phyloP scores from a whole-genome alignment of 2,113 vertebrate genomes.

The Pomatorhinus ruficollis region DNA sequence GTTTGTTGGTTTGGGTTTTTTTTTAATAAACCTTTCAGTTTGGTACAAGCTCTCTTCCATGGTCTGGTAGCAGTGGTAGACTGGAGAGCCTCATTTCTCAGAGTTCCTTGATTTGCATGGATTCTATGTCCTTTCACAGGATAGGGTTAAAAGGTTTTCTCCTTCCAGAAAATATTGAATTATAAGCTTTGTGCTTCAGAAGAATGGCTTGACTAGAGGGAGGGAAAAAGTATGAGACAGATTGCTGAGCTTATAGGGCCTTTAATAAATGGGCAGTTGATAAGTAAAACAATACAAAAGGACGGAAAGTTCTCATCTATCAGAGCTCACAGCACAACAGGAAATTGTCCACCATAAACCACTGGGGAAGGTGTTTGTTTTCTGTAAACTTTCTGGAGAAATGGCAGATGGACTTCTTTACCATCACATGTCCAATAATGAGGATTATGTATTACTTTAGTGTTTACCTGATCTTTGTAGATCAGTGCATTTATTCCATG shows the following conservation, averaged over 20 bases:
- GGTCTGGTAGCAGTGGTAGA: not conserved
- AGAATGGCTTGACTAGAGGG: constrained; percentile 41
- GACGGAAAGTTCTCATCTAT: constrained; percentile 68
- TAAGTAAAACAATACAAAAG: constrained; percentile 74
- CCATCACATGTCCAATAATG: not conserved
- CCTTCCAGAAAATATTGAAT: constrained; percentile 21
- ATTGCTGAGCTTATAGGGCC: constrained; percentile 41
- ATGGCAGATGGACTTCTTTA: constrained; percentile 48
- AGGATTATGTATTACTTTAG: not conserved
- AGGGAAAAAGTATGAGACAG: constrained; percentile 32
- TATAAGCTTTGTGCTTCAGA: constrained; percentile 45
- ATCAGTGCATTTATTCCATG: not conserved
- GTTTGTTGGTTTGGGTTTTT: no score
- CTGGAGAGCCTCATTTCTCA: not conserved
- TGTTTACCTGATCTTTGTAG: not conserved
- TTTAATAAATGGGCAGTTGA: constrained; percentile 75
- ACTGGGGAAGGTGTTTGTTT: constrained; percentile 45
- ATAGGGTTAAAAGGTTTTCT: constrained; percentile 28
- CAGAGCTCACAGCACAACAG: constrained; percentile 56
- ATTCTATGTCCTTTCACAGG: not conserved
- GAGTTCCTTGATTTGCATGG: not conserved
- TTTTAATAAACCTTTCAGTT: not conserved
- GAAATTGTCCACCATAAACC: constrained; percentile 72
- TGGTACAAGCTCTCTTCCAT: not conserved
- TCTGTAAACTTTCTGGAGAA: constrained; percentile 26